Evolutionary conservation across 2,888 invertebrate species (phyloP).

Genomic region (Macrosiphum euphorbiae): DNA sequence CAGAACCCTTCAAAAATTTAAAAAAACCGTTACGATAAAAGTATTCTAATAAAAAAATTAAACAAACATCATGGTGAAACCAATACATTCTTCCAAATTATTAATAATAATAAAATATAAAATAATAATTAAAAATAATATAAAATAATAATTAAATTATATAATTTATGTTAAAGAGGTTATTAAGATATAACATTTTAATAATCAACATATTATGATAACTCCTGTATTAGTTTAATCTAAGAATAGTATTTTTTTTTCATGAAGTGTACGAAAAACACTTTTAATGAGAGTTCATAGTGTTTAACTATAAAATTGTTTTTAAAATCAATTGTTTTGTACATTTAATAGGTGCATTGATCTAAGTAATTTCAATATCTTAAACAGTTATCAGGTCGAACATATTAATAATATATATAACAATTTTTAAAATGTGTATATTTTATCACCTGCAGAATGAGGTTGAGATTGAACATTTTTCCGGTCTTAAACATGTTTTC

Average conservation of each 20-base stretch:
- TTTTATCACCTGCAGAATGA: background rate
- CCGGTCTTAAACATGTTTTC: background rate
- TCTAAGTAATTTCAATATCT: background rate
- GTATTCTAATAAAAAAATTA: background rate
- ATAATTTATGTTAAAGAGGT: background rate
- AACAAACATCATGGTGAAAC: background rate
- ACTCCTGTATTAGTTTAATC: background rate
- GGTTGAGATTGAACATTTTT: background rate
- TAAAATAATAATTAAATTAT: too few relatives aligned
- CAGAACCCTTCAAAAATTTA: background rate
- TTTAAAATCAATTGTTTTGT: background rate
- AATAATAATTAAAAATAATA: too few relatives aligned
- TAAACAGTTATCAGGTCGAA: background rate
- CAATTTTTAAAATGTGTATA: background rate
- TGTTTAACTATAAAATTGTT: background rate
- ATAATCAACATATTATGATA: background rate
- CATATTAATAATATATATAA: background rate
- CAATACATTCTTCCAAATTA: background rate
- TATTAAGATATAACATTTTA: background rate
- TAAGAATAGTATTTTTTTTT: background rate
- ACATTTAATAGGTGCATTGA: background rate
- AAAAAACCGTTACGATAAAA: background rate
- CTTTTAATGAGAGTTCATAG: conserved; percentile 4
- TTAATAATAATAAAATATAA: too few relatives aligned
- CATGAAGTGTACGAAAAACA: background rate